Evolutionary conservation across 64 coral and sea anemone genomes (phyloP), one percentile per base, ranked within the genome.

Genomic region (Pocillopora damicornis): DNA sequence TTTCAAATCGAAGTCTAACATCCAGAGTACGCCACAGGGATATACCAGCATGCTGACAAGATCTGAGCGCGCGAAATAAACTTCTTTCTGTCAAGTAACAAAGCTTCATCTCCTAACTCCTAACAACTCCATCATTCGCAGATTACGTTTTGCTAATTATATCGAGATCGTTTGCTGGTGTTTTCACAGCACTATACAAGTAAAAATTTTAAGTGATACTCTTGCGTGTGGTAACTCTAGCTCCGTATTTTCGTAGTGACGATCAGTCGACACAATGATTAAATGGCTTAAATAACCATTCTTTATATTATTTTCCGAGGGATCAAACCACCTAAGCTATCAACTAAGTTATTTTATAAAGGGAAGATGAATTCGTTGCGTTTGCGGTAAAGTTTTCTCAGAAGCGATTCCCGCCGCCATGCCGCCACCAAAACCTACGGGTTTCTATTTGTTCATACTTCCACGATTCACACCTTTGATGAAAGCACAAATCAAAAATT

Each of bases 401-500:
- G 62, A 66, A n/a, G 81, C 65, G 65, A 9, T 85, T 4, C 35
- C 62, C 69, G 65, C 51, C 65, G 63, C 65, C 81, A 85, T 85
- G 81, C 81, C 20, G 37, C 22, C 59, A 72, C 51, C 7, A 20
- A n/a, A 23, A 45, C 36, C 26, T 45, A 58, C 65, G 18, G 37
- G 65, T 58, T 81, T n/a, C 17, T 71, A 72, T 72, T 85, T 85
- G 81, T 85, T 85, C 81, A 58, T 73, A 65, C 65, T 72, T 42
- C 37, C 13, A 73, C 69, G 36, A 72, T 85, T 85, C 81, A 85
- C 81, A 85, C 81, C 81, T 85, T 85, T 73, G 10, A 85, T 85
- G 81, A 85, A 85, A 85, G 81, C 81, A 51, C 38, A 73, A 73
- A 85, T 85, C 36, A 85, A 85, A 85, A 85, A 85, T 85, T 85